Conservation (phyloP, 2,797 vertebrate species). For the Strix occidentalis region DNA sequence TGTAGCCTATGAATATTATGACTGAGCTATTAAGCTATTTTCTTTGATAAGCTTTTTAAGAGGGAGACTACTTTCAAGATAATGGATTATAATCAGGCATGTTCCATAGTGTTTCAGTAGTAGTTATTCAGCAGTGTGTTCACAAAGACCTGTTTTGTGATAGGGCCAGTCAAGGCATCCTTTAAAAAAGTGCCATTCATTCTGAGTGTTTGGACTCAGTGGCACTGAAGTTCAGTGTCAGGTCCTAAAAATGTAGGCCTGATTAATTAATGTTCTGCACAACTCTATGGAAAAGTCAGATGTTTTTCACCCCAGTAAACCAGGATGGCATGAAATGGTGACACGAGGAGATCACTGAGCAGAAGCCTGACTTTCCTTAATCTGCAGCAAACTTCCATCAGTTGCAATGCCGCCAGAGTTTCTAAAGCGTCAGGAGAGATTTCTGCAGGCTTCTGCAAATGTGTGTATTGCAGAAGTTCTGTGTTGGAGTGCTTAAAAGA, state of each 20-base stretch:
- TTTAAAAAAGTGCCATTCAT: background rate
- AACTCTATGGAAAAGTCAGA: background rate
- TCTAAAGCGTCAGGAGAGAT: background rate
- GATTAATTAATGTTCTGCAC: background rate
- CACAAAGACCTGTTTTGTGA: conserved; percentile 2
- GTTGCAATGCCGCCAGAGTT: background rate
- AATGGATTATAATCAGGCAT: background rate
- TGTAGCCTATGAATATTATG: background rate
- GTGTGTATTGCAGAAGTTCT: background rate
- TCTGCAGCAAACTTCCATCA: background rate
- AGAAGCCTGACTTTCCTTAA: background rate
- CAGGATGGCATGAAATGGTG: background rate
- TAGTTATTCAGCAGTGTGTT: background rate
- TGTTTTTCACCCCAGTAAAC: background rate
- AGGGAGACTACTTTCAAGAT: background rate
- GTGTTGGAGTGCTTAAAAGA: background rate
- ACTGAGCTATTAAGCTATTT: background rate
- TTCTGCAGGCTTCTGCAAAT: background rate
- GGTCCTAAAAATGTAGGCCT: background rate
- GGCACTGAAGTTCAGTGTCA: background rate
- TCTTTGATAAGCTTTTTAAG: conserved; percentile 29
- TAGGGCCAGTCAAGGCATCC: background rate
- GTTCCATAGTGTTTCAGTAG: background rate
- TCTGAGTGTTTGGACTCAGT: background rate
- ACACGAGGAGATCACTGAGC: background rate